Conservation (phyloP, 2,888 invertebrate genomes). For the Ptychoptera contaminata region DNA sequence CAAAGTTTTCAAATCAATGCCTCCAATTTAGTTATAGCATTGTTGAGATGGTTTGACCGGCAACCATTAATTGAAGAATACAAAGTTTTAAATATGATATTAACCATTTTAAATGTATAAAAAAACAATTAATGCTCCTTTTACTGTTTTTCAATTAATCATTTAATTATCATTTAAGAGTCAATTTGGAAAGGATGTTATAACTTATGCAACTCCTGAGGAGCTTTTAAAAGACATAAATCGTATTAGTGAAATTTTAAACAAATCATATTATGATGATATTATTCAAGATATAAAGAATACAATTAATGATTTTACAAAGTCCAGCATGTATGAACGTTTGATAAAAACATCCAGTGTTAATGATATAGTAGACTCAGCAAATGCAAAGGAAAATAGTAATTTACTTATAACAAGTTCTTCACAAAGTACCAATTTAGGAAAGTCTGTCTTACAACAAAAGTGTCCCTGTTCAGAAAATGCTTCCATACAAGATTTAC, state of each 20-base stretch:
- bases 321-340: too few species aligned
- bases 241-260: slow-evolving; percentile 19
- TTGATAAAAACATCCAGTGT: too few species aligned
- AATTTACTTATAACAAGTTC: too few species aligned
- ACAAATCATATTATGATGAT: not conserved
- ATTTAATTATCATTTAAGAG: slow-evolving; percentile 12
- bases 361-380: too few species aligned
- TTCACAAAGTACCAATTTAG: too few species aligned
- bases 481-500: too few species aligned
- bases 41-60: slow-evolving; percentile 26
- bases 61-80: slow-evolving; percentile 18
- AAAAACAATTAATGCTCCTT: too few species aligned
- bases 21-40: slow-evolving; percentile 21
- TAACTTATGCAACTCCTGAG: slow-evolving; percentile 16
- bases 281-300: too few species aligned
- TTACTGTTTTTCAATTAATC: not conserved
- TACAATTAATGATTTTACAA: too few species aligned
- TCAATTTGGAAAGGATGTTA: slow-evolving; percentile 14
- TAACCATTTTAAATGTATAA: slow-evolving; percentile 18
- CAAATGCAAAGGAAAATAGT: too few species aligned
- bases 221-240: slow-evolving; percentile 19
- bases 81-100: slow-evolving; percentile 19
- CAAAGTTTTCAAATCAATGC: slow-evolving; percentile 20
- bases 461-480: too few species aligned
- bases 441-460: too few species aligned